phyloP scores from a whole-genome alignment of 1,140 invertebrate species.

The Leptopilina clavipes region DNA sequence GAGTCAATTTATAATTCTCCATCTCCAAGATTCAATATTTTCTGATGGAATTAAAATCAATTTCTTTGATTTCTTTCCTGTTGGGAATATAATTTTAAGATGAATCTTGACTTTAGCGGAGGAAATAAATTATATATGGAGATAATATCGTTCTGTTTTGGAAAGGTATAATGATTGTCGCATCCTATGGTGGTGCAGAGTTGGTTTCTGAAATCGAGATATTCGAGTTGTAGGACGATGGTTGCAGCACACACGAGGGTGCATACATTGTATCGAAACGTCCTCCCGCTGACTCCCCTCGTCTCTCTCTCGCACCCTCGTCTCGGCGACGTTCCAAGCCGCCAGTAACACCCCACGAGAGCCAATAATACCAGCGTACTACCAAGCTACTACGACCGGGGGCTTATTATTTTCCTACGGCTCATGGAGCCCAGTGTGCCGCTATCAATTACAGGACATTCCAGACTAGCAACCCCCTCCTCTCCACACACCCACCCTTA shows the following conservation, averaged over 20 bases:
- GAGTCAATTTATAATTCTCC: too few relatives aligned
- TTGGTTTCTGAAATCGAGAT: constrained; percentile 49
- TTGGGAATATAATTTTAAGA: too few relatives aligned
- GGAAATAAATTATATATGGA: too few relatives aligned
- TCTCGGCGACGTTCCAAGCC: constrained; percentile 52
- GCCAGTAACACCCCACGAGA: constrained; percentile 59
- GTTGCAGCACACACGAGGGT: constrained; percentile 54
- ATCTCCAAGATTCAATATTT: too few relatives aligned
- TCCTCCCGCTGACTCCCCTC: constrained; percentile 49
- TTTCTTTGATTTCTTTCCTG: too few relatives aligned
- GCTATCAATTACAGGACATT: constrained; percentile 69
- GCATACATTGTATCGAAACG: constrained; percentile 57
- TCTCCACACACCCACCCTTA: constrained; percentile 31
- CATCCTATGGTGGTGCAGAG: too few relatives aligned
- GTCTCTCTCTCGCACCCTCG: constrained; percentile 43
- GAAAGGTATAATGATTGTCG: too few relatives aligned
- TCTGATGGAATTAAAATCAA: too few relatives aligned
- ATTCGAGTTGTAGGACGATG: constrained; percentile 49
- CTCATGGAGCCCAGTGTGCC: constrained; percentile 65
- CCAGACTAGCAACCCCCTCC: constrained; percentile 58
- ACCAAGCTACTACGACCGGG: constrained; percentile 52
- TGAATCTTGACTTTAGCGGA: too few relatives aligned
- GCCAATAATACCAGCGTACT: constrained; percentile 61
- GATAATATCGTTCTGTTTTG: too few relatives aligned
- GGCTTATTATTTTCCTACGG: constrained; percentile 70